Conservation (phyloP, 2,797 vertebrate species). For the Eremophila alpestris region DNA sequence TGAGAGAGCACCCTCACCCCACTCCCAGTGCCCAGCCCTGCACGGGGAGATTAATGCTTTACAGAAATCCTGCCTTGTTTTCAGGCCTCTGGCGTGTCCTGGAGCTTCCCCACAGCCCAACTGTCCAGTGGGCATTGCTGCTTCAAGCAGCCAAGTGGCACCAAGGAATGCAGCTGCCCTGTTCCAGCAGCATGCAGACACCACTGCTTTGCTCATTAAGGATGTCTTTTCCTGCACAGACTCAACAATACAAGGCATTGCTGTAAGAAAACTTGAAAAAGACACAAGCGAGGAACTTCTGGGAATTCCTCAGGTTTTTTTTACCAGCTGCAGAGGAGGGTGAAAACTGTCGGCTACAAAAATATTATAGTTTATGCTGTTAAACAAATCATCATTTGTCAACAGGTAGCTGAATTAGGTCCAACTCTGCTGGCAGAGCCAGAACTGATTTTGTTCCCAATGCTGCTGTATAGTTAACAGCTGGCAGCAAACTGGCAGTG, state of each 20-base stretch:
- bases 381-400: constrained; percentile 52
- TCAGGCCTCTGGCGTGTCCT: background rate
- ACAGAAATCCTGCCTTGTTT: background rate
- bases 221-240: background rate
- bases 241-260: background rate
- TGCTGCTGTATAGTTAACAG: constrained; percentile 8
- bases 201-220: background rate
- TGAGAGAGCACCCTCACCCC: background rate
- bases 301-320: background rate
- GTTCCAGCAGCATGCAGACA: background rate
- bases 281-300: background rate
- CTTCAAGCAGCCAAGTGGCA: background rate
- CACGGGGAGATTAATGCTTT: background rate
- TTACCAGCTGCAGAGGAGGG: background rate
- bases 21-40: background rate
- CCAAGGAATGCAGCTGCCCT: background rate
- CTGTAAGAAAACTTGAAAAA: background rate
- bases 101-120: background rate
- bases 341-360: constrained; percentile 37
- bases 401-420: constrained; percentile 48
- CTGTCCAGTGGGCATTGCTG: background rate
- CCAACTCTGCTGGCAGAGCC: background rate
- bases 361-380: background rate
- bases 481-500: constrained; percentile 46
- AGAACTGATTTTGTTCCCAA: background rate